Percentiles rank a stretch among this genome's conserved stretches.
These are phyloP conservation scores for Geotrupes spiniger DNA, from an alignment of 2,888 invertebrate species.

Conservation along the genomic window DNA sequence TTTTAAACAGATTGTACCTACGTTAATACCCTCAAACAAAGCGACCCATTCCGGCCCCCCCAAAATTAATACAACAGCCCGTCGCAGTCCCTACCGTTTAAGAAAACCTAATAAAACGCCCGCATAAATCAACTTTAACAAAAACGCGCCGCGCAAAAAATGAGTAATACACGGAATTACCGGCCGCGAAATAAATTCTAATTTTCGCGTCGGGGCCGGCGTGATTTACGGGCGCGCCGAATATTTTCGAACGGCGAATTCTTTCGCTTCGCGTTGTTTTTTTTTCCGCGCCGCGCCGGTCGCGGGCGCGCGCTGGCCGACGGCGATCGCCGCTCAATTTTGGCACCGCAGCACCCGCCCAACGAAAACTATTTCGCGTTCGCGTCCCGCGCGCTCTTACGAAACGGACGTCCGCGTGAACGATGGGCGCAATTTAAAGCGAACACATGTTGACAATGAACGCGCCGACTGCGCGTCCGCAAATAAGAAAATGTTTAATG, in stretches of 20 bases:
- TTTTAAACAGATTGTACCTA: no score
- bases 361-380: conserved; percentile 2
- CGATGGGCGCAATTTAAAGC: conserved; percentile 1
- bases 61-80: no score
- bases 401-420: background rate
- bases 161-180: conserved; percentile 30
- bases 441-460: conserved; percentile 6
- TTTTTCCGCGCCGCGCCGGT: background rate
- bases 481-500: no score
- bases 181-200: conserved; percentile 40
- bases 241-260: conserved; percentile 33
- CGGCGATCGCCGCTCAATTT: conserved; percentile 1
- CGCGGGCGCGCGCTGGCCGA: background rate
- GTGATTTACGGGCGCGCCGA: conserved; percentile 37
- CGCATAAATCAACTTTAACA: conserved; percentile 38
- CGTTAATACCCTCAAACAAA: no score
- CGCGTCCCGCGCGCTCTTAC: background rate
- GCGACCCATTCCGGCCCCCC: no score
- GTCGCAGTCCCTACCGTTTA: no score
- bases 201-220: conserved; percentile 32
- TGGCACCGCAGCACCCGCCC: background rate
- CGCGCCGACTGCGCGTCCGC: no score
- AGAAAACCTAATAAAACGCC: conserved; percentile 36
- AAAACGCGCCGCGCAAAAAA: no score
- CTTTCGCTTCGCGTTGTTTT: no score